These are phyloP conservation scores for Xerus inauris DNA, from an alignment of 2,113 vertebrate species.

Conservation along the genomic window DNA sequence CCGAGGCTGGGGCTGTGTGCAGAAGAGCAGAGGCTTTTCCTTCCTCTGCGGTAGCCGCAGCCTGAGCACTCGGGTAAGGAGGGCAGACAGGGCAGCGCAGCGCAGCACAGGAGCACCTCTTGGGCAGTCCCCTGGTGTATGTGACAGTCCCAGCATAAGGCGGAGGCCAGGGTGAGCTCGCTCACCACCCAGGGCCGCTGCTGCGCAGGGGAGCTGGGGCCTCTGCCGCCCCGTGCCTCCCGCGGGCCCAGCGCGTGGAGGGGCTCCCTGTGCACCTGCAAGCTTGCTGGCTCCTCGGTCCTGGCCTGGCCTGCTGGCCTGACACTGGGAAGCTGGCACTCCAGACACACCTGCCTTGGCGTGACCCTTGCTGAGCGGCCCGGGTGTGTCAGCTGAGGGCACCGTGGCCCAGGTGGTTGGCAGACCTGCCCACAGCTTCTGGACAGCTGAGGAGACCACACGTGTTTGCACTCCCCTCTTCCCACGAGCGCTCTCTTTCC, in stretches of 20 bases:
- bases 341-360: background rate
- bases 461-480: fast-evolving
- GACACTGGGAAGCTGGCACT: background rate
- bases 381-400: background rate
- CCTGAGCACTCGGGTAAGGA: no score
- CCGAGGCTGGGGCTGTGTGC: no score
- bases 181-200: fast-evolving
- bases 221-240: constrained; percentile 32
- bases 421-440: background rate
- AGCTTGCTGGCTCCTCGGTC: fast-evolving
- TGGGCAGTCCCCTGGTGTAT: no score
- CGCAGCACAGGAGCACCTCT: no score
- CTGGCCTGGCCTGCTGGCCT: background rate
- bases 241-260: background rate
- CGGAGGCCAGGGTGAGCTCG: no score
- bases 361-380: no score
- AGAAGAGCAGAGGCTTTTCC: no score
- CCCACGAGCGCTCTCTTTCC: background rate
- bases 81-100: no score
- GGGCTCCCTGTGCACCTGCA: no score
- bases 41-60: no score
- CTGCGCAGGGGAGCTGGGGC: background rate
- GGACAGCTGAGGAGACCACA: background rate
- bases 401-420: background rate
- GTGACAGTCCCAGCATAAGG: background rate